phyloP scores from a whole-genome alignment of 2,888 invertebrate species.

The Alcis repandata region DNA sequence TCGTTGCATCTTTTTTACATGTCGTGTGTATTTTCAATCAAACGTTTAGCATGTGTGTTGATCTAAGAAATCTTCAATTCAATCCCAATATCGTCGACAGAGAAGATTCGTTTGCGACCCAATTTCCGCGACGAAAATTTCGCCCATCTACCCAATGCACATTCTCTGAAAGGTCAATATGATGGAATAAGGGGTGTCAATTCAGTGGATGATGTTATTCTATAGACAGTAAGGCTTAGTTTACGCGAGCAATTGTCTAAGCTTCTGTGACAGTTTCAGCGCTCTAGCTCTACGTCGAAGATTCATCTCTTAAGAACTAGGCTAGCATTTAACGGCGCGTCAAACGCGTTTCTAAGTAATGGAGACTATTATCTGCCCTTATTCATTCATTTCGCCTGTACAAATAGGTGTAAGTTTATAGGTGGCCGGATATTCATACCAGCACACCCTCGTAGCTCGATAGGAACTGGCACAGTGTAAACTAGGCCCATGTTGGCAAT shows the following conservation, averaged over 20 bases:
- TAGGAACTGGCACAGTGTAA: slow-evolving; percentile 28
- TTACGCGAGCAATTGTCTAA: not conserved
- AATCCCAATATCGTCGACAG: slow-evolving; percentile 5
- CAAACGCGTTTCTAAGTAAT: not conserved
- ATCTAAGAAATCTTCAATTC: slow-evolving; percentile 27
- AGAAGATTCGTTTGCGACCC: slow-evolving; percentile 23
- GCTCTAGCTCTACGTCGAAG: not conserved
- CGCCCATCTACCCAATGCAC: slow-evolving; percentile 8
- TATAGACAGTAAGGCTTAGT: slow-evolving; percentile 44
- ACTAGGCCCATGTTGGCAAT: slow-evolving; percentile 39
- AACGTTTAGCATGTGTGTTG: not conserved
- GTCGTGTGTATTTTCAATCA: slow-evolving; percentile 9
- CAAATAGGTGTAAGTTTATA: slow-evolving; percentile 28
- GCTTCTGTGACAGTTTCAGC: not conserved
- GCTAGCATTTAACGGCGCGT: not conserved
- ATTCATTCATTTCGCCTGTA: not conserved
- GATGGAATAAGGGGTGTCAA: slow-evolving; percentile 44
- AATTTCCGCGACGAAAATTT: slow-evolving; percentile 34
- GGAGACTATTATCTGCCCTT: not conserved
- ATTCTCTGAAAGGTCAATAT: slow-evolving; percentile 30
- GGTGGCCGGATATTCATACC: slow-evolving; percentile 15
- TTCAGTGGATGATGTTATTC: slow-evolving; percentile 59
- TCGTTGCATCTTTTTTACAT: not conserved
- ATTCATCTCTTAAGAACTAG: not conserved
- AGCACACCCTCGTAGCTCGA: slow-evolving; percentile 9